phyloP scores from a whole-genome alignment of 2,888 invertebrate genomes.

The Tridacna gigas region DNA sequence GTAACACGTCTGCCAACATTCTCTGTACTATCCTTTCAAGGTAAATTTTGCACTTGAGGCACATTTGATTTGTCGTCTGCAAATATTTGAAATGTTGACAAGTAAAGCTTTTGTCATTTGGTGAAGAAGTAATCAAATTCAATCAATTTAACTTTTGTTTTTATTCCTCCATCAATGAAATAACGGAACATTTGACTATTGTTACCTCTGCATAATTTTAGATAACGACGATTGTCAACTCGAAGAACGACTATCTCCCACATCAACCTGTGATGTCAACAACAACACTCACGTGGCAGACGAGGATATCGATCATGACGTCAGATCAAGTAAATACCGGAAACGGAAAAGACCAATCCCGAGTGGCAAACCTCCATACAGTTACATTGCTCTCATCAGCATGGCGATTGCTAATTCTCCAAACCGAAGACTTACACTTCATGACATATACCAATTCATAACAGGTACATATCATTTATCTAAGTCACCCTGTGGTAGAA shows the following conservation, averaged over 20 bases:
- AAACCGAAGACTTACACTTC: constrained; percentile 69
- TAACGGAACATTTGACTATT: no score
- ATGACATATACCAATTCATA: constrained; percentile 79
- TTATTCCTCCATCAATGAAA: no score
- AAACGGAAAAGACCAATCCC: constrained; percentile 77
- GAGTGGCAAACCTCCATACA: constrained; percentile 80
- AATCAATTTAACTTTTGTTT: no score
- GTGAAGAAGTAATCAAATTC: no score
- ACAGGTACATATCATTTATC: constrained; percentile 48
- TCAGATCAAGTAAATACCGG: constrained; percentile 45
- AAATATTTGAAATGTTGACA: no score
- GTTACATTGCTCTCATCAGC: constrained; percentile 80
- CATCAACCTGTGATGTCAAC: constrained; percentile 34
- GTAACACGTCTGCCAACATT: no score
- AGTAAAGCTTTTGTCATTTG: no score
- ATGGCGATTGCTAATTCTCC: constrained; percentile 80
- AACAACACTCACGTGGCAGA: constrained; percentile 11
- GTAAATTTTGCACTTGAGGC: no score
- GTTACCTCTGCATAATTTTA: neutral
- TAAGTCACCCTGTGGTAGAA: no score
- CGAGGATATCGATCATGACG: neutral
- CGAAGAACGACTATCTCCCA: neutral
- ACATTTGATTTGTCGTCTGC: no score
- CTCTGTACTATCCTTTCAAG: no score
- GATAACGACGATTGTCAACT: neutral